Percentiles rank a stretch among this genome's conserved stretches.
These are phyloP conservation scores for Seriola quinqueradiata DNA, from an alignment of 2,113 vertebrate genomes.

Conservation along the genomic window DNA sequence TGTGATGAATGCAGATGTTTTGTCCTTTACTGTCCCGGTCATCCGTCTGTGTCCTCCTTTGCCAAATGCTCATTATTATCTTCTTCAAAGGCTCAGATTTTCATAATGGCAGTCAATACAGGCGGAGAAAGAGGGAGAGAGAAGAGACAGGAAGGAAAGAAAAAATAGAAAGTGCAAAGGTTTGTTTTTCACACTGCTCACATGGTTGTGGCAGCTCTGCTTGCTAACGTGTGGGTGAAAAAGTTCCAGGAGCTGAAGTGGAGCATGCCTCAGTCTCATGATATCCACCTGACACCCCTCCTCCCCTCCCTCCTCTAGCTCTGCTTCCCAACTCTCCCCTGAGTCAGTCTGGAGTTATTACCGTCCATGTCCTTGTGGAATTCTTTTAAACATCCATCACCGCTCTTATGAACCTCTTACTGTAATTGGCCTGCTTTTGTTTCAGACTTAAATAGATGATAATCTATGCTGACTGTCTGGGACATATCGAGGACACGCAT, in stretches of 20 bases:
- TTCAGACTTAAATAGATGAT: conserved; percentile 75
- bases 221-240: conserved; percentile 63
- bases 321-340: conserved; percentile 51
- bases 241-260: conserved; percentile 71
- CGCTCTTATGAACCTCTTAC: conserved; percentile 66
- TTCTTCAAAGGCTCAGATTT: conserved; percentile 33
- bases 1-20: conserved; percentile 68
- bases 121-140: conserved; percentile 5
- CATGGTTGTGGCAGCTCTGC: conserved; percentile 55
- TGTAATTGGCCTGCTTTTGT: conserved; percentile 69
- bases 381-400: conserved; percentile 72
- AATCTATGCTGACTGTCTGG: conserved; percentile 69
- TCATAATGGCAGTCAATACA: conserved; percentile 37
- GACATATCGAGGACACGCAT: conserved; percentile 65
- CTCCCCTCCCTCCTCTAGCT: conserved; percentile 33
- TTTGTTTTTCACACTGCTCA: conserved; percentile 68
- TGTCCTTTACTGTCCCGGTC: conserved; percentile 55
- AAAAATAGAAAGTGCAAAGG: conserved; percentile 24
- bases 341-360: conserved; percentile 71
- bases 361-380: conserved; percentile 55
- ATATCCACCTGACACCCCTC: conserved; percentile 81
- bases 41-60: conserved; percentile 38
- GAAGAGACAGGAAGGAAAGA: not conserved
- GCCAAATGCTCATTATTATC: conserved; percentile 49
- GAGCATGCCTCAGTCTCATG: conserved; percentile 80